phyloP scores from a whole-genome alignment of 2,888 invertebrate genomes.

The Podabrus alpinus region DNA sequence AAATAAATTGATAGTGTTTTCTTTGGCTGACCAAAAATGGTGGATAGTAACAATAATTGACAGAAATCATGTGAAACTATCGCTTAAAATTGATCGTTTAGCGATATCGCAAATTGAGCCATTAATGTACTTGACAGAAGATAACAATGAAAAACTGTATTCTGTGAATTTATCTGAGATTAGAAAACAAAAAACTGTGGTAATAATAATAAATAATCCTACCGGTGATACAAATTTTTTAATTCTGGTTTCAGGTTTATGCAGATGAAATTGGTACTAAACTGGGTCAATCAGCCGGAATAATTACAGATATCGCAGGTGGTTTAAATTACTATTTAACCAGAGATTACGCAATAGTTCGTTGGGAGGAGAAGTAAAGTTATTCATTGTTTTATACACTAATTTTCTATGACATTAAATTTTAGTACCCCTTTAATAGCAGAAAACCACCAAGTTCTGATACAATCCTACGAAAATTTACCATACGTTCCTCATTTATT shows the following conservation, averaged over 20 bases:
- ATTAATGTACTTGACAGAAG: constrained; percentile 49
- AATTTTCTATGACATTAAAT: background rate
- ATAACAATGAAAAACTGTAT: constrained; percentile 44
- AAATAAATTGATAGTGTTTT: constrained; percentile 42
- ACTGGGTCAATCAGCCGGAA: constrained; percentile 54
- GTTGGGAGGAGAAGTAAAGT: constrained; percentile 53
- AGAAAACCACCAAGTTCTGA: constrained; percentile 48
- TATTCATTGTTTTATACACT: too few species aligned
- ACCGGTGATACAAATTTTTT: background rate
- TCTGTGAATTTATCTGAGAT: constrained; percentile 43
- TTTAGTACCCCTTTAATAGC: constrained; percentile 46
- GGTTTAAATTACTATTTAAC: constrained; percentile 56
- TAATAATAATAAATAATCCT: background rate
- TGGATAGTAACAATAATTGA: constrained; percentile 45
- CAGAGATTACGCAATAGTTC: constrained; percentile 54
- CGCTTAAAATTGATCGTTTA: constrained; percentile 46
- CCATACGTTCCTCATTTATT: constrained; percentile 49
- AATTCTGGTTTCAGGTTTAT: constrained; percentile 8
- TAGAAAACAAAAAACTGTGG: background rate
- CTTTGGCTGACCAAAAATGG: constrained; percentile 45
- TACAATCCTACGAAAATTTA: constrained; percentile 46
- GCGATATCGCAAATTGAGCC: constrained; percentile 47
- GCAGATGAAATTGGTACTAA: constrained; percentile 52
- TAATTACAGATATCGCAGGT: constrained; percentile 52
- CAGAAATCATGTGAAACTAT: constrained; percentile 23